Evolutionary conservation across 2,888 invertebrate genomes (phyloP), one percentile per base, ranked within the genome.

Genomic region (Archips xylosteana): DNA sequence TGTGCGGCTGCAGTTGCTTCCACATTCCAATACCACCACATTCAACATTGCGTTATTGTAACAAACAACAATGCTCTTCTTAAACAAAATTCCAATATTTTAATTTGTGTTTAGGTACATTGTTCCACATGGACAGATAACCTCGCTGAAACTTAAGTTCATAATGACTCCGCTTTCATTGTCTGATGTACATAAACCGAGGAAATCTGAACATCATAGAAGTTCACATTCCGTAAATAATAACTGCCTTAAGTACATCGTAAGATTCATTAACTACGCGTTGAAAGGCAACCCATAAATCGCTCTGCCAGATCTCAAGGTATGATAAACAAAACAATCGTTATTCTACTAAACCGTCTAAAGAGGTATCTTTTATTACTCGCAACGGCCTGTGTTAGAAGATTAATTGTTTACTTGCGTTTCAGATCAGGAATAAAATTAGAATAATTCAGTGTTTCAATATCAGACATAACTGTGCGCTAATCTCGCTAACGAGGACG

Each of bases 1-100:
- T 81, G 77, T 82, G 79, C 76, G 78, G 76, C 76, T 77, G 77
- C 78, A 80, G 77, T 86, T 81, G 87, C 89, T 92, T 92, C 92
- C 90, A 93, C 92, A 92, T 93, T 86, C 92, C 91, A 78, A 83
- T 85, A 66, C 57, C 36, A 51, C 32, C 65, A 39, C 51, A 63
- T 63, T 42, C 63, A 34, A 45, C 63, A 23, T 64, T 64, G 39
- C 63, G 59, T 73, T 73, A 67, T 57, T 68, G 73, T 59, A 36
- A 73, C 68, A 59, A 51, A 64, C 63, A 68, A 62, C 66, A 61
- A 57, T 47, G 15, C 36, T 51, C 63, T 63, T 69, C 63, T 63
- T 73, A 73, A 73, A 73, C 73, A 73, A 51, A 69, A 68, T 68
- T 47, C 62, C 47, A 47, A 64, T 63, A 63, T 68, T 32, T 73